These are phyloP conservation scores for Hypotaenidia philippensis DNA, from an alignment of 2,797 vertebrate genomes.

Conservation along the genomic window DNA sequence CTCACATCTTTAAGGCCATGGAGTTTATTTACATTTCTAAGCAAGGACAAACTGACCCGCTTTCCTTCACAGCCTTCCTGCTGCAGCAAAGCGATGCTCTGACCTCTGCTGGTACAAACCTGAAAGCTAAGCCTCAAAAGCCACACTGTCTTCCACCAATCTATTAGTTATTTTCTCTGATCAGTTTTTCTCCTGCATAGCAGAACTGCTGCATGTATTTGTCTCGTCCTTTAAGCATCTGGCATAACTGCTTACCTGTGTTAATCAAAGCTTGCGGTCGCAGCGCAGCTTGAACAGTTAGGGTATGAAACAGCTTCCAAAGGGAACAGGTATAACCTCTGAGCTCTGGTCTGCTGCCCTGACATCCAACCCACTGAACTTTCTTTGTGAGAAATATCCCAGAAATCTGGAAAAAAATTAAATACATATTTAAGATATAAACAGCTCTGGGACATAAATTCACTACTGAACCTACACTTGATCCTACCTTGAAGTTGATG, in stretches of 20 bases:
- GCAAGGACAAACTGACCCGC: not conserved
- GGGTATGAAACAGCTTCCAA: slow-evolving; percentile 93
- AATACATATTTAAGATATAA: not conserved
- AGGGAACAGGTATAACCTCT: slow-evolving; percentile 93
- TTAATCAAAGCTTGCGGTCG: slow-evolving; percentile 82
- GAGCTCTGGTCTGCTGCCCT: slow-evolving; percentile 88
- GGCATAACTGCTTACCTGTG: slow-evolving; percentile 80
- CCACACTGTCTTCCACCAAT: not conserved
- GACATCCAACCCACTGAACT: slow-evolving; percentile 91
- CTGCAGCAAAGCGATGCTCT: slow-evolving; percentile 34
- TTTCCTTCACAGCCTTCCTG: not conserved
- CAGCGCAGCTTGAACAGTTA: slow-evolving; percentile 86
- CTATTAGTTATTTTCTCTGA: not conserved
- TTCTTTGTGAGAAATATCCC: slow-evolving; percentile 88
- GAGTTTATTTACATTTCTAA: not conserved
- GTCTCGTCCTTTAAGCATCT: not conserved
- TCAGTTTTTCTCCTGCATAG: not conserved
- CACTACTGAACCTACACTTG: not conserved
- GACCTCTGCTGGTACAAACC: slow-evolving; percentile 60
- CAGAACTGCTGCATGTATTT: not conserved
- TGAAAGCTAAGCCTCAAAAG: not conserved
- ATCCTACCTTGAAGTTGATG: not conserved
- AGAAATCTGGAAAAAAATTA: slow-evolving; percentile 85
- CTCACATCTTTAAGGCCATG: not conserved
- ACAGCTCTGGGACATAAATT: not conserved